Conservation (phyloP, 2,888 invertebrate genomes). For the Protula sp. region DNA sequence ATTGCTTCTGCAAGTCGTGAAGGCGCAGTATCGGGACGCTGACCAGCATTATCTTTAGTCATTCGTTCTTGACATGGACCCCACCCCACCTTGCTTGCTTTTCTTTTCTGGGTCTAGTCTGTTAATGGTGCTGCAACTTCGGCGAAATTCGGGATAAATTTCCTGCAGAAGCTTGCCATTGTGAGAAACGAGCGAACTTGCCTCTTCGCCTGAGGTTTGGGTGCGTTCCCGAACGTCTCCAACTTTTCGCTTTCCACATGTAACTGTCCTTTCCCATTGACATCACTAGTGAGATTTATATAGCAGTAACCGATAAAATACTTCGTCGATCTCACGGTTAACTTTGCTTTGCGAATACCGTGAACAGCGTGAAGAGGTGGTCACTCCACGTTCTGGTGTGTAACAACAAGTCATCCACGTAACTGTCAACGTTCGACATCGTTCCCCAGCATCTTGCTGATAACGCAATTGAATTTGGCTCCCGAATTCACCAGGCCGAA, state of each 20-base stretch:
- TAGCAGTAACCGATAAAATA: too few species aligned
- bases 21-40: conserved; percentile 13
- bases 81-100: conserved; percentile 17
- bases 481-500: not conserved
- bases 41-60: not conserved
- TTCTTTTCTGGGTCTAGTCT: conserved; percentile 18
- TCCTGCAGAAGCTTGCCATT: not conserved
- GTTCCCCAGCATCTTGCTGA: not conserved
- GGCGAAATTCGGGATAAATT: conserved; percentile 18
- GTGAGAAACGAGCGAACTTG: not conserved
- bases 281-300: too few species aligned
- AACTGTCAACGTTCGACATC: not conserved
- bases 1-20: conserved; percentile 12
- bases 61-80: not conserved
- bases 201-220: too few species aligned
- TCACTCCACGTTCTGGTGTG: not conserved
- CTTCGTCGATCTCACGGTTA: too few species aligned
- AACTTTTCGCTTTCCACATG: too few species aligned
- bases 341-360: too few species aligned
- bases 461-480: not conserved
- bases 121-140: conserved; percentile 18
- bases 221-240: too few species aligned
- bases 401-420: not conserved
- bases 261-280: too few species aligned
- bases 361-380: not conserved